A percentile compares a stretch with the other conserved stretches of the same genome.
These are phyloP conservation scores for Oreonectes daqikongensis DNA, from an alignment of 2,797 vertebrate genomes.

Conservation along the genomic window DNA sequence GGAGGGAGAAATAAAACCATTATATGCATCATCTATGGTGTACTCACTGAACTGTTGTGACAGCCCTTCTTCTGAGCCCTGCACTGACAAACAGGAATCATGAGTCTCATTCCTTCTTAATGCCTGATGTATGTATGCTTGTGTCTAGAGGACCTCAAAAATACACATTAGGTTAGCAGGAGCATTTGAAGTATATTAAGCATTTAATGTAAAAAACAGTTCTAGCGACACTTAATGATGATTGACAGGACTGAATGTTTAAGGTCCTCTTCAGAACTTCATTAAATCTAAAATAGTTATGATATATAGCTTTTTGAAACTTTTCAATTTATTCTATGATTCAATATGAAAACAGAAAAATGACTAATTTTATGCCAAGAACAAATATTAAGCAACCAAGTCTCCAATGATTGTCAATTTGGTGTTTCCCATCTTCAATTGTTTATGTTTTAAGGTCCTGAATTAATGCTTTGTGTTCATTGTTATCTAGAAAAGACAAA, in stretches of 20 bases:
- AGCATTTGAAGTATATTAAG: too few relatives aligned
- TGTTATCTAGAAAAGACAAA: background rate
- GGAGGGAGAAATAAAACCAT: background rate
- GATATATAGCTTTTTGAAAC: background rate
- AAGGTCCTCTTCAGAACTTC: too few relatives aligned
- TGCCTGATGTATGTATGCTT: background rate
- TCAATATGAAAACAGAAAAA: background rate
- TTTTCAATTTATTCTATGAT: background rate
- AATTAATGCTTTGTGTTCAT: background rate
- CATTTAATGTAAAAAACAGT: background rate
- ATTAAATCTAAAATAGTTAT: too few relatives aligned
- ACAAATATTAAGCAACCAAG: slow-evolving; percentile 1
- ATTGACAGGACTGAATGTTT: too few relatives aligned
- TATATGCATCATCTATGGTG: background rate
- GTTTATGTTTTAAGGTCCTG: background rate
- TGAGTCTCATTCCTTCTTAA: background rate
- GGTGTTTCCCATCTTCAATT: background rate
- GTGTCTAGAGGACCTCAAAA: background rate
- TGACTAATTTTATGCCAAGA: background rate
- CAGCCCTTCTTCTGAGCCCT: background rate
- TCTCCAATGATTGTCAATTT: background rate
- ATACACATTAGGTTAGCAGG: too few relatives aligned
- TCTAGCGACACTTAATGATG: too few relatives aligned
- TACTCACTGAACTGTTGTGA: background rate
- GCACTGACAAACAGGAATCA: background rate